These are phyloP conservation scores for Hypothenemus hampei DNA, from an alignment of 1,140 invertebrate species.

Conservation along the genomic window DNA sequence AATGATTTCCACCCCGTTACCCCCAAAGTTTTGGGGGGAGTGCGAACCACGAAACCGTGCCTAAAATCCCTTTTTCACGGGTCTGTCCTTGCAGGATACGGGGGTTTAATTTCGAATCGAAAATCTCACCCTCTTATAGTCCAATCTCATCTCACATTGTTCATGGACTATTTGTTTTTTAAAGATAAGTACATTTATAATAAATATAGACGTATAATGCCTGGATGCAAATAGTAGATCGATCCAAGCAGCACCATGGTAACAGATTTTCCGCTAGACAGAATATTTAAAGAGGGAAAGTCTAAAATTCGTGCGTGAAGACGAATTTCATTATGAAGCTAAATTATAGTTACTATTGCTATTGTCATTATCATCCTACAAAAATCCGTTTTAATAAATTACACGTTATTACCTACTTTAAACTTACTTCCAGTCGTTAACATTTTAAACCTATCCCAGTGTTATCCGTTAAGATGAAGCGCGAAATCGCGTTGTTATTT, in stretches of 20 bases:
- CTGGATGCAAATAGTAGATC: constrained; percentile 2
- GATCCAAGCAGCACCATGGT: constrained; percentile 13
- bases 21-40: constrained; percentile 14
- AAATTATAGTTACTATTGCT: constrained; percentile 2
- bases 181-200: too few species aligned
- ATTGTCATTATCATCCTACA: background rate
- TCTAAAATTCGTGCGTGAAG: constrained; percentile 12
- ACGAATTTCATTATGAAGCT: constrained; percentile 1
- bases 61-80: constrained; percentile 10
- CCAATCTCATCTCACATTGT: too few species aligned
- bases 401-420: constrained; percentile 11
- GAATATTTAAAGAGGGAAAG: constrained; percentile 9
- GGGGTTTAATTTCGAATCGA: constrained; percentile 10
- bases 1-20: constrained; percentile 40
- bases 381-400: background rate
- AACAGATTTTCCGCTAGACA: constrained; percentile 13
- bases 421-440: background rate
- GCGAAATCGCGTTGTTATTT: background rate
- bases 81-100: constrained; percentile 13
- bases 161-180: too few species aligned
- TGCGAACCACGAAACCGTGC: constrained; percentile 25
- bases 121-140: too few species aligned
- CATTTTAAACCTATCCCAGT: background rate
- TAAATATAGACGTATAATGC: background rate
- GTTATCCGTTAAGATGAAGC: background rate